These are phyloP conservation scores for Colaptes auratus DNA, from an alignment of 2,113 vertebrate species.

Conservation along the genomic window DNA sequence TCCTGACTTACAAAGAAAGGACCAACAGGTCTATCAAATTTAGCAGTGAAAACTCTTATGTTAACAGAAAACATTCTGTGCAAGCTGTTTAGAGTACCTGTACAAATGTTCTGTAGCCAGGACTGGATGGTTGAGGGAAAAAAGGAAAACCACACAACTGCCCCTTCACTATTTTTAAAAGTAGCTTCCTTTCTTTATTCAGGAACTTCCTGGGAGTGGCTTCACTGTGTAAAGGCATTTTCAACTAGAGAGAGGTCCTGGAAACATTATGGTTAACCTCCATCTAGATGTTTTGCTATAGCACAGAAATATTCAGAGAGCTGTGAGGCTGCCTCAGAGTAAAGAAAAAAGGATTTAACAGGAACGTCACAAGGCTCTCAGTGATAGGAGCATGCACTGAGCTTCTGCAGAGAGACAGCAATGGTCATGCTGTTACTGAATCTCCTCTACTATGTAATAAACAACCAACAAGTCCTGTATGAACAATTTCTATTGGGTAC, in stretches of 20 bases:
- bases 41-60: background rate
- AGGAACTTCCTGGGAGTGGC: constrained; percentile 30
- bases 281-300: background rate
- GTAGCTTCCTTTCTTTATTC: constrained; percentile 46
- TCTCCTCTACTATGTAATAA: background rate
- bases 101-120: background rate
- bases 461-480: background rate
- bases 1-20: background rate
- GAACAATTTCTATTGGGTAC: background rate
- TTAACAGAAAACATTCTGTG: background rate
- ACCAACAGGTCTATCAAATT: background rate
- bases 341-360: background rate
- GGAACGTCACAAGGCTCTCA: background rate
- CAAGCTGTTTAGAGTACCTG: background rate
- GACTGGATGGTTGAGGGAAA: background rate
- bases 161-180: background rate
- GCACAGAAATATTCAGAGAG: background rate
- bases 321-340: background rate
- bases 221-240: background rate
- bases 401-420: background rate
- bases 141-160: background rate
- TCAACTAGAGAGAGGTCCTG: background rate
- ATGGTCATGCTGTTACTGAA: background rate
- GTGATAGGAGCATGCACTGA: background rate
- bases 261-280: background rate